phyloP scores from a whole-genome alignment of 2,113 vertebrate species.

The Bettongia penicillata region DNA sequence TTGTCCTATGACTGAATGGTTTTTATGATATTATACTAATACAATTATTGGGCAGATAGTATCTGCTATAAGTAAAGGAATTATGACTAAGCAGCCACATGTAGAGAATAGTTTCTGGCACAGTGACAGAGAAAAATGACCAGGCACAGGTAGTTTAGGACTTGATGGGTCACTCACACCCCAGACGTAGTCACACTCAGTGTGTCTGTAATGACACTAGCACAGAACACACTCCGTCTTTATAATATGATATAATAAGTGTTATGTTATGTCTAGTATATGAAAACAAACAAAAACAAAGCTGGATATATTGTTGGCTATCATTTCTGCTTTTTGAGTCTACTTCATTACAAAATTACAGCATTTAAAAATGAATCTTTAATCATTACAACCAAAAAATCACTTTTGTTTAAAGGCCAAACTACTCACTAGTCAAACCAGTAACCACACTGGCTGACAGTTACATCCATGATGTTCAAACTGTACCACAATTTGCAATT shows the following conservation, averaged over 20 bases:
- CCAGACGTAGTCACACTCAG: neutral
- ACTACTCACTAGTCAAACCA: slow-evolving; percentile 28
- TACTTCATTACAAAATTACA: neutral
- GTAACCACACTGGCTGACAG: neutral
- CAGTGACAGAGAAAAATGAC: neutral
- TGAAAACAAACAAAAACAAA: neutral
- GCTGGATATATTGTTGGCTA: neutral
- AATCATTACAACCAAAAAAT: slow-evolving; percentile 26
- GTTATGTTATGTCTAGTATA: neutral
- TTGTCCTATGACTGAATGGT: neutral
- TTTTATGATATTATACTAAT: neutral
- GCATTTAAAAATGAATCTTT: slow-evolving; percentile 6
- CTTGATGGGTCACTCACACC: neutral
- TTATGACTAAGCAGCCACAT: neutral
- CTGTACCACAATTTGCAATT: slow-evolving; percentile 54
- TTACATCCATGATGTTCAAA: slow-evolving; percentile 4
- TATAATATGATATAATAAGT: neutral
- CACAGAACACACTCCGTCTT: neutral
- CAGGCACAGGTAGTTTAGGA: neutral
- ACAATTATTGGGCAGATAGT: neutral
- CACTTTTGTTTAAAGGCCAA: slow-evolving; percentile 27
- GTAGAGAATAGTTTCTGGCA: neutral
- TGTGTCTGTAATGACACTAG: neutral
- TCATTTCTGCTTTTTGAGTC: neutral
- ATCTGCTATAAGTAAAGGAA: neutral